phyloP scores from a whole-genome alignment of 2,888 invertebrate species.

The Ptychoptera contaminata region DNA sequence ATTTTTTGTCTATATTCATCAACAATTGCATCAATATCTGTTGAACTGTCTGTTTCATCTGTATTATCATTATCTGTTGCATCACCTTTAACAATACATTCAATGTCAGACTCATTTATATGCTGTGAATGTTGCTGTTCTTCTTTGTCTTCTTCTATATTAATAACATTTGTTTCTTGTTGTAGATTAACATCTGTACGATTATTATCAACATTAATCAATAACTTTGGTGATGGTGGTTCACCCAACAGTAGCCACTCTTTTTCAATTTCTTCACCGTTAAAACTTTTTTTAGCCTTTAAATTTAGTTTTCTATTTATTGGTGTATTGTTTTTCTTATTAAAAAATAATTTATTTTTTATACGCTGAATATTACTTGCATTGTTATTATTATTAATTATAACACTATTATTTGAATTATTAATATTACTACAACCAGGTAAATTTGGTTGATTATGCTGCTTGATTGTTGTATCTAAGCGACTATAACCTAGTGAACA shows the following conservation, averaged over 20 bases:
- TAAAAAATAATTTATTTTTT: background rate
- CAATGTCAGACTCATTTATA: constrained; percentile 9
- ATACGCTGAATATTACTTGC: background rate
- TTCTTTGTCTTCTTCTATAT: no score
- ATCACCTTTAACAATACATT: constrained; percentile 20
- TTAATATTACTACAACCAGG: background rate
- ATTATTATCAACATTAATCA: no score
- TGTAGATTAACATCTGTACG: background rate
- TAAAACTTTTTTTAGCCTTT: constrained; percentile 17
- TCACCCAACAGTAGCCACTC: constrained; percentile 31
- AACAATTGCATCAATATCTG: constrained; percentile 62
- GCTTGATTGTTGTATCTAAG: constrained; percentile 14
- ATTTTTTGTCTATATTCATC: constrained; percentile 59
- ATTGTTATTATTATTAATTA: background rate
- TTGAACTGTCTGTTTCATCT: constrained; percentile 62
- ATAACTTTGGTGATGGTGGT: constrained; percentile 22
- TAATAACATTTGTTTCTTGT: background rate
- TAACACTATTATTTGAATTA: background rate
- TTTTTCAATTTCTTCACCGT: constrained; percentile 25
- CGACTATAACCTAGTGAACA: constrained; percentile 30
- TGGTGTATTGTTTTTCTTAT: background rate
- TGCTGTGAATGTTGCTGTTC: background rate
- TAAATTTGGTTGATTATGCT: constrained; percentile 18
- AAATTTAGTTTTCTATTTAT: constrained; percentile 16
- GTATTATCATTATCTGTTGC: constrained; percentile 53